Conservation (phyloP, 2,113 vertebrate genomes). For the Tichodroma muraria region DNA sequence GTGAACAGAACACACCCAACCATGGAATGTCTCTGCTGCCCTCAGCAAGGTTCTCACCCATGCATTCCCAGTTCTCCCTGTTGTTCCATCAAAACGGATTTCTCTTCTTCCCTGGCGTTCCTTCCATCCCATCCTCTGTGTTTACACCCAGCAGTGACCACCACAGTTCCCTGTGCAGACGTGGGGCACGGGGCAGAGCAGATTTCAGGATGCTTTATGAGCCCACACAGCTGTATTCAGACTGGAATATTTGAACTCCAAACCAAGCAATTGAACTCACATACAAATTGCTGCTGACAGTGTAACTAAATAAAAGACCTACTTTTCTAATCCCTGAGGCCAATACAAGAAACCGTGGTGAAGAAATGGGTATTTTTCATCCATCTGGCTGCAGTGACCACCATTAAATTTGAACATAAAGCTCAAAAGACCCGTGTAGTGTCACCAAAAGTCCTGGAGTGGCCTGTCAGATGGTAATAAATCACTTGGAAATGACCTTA, state of each 20-base stretch:
- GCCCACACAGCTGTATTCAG: background rate
- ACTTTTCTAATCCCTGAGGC: slow-evolving; percentile 34
- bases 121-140: background rate
- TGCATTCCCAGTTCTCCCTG: background rate
- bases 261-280: slow-evolving; percentile 31
- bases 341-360: background rate
- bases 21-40: background rate
- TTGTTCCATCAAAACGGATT: background rate
- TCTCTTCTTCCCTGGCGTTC: background rate
- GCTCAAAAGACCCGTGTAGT: background rate
- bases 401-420: slow-evolving; percentile 16
- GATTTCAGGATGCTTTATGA: background rate
- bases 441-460: background rate
- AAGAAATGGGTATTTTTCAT: slow-evolving; percentile 22
- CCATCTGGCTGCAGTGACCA: background rate
- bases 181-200: background rate
- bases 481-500: background rate
- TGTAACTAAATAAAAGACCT: slow-evolving; percentile 35
- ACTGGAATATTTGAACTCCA: slow-evolving; percentile 27
- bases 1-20: background rate
- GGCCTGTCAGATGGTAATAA: background rate
- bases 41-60: background rate
- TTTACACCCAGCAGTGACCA: background rate
- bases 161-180: background rate
- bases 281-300: slow-evolving; percentile 36